Evolutionary conservation across 2,888 invertebrate genomes (phyloP), one percentile per base, ranked within the genome.

Genomic region (Scaptomyza parva): DNA sequence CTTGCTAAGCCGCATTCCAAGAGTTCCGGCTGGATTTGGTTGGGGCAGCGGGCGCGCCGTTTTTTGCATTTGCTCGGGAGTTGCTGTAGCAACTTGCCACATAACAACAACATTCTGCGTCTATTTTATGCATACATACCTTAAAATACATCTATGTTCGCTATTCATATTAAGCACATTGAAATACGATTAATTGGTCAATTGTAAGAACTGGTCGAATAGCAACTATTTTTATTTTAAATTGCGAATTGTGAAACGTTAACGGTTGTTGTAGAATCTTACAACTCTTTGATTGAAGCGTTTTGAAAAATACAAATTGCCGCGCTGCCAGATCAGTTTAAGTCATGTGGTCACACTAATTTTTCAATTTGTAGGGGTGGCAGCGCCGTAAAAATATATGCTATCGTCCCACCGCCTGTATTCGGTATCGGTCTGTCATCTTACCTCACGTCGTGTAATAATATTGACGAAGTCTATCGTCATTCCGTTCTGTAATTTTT

Each of bases 1-100:
- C 79, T 87, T 82, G 82, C 73, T 69, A 59, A 69, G 82, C 82
- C 88, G 60, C 82, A 82, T 82, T 82, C 82, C 82, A 76, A 73
- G 47, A 65, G 76, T 62, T 63, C 57, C 63, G 63, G 41, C 78
- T 68, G 60, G 50, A 68, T 54, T 41, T 57, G 51, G 53, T 43
- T 33, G 63, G 39, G 75, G 59, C 58, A 55, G 58, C 61, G 58
- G 78, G 70, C 55, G 60, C 67, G 65, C 55, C 57, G 70, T 67
- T 67, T 65, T 68, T 71, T 78, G 62, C 71, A 60, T 59, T 70
- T 20, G 26, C 63, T 52, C 12, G 17, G 43, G 35, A 62, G 50
- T 40, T 53, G 60, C 35, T 37, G 39, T 35, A 43, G 41, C 70
- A 73, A 75, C 73, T 64, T 77, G 74, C 78, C 61, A 73, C 78